Evolutionary conservation across 2,888 invertebrate species (phyloP).

Genomic region (Metopia argyrocephala): DNA sequence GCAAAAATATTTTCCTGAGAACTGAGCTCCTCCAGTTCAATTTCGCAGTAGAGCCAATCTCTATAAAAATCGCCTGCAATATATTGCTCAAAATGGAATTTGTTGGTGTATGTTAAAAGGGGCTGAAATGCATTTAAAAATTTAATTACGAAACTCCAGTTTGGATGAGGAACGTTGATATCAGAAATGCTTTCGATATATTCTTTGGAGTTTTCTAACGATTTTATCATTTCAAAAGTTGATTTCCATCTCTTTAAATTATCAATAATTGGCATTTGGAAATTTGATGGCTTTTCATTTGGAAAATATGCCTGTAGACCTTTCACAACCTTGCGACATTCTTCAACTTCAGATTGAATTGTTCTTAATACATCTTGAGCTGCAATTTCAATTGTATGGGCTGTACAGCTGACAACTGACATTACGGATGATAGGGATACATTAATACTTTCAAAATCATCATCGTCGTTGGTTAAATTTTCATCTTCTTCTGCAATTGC

Average conservation of each 20-base stretch:
- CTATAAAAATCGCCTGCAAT: neutral
- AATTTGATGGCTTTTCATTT: neutral
- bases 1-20: neutral
- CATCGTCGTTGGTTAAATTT: neutral
- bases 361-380: conserved; percentile 29
- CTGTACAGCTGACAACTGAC: conserved; percentile 20
- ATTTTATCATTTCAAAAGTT: conserved; percentile 2
- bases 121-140: neutral
- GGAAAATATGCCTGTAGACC: neutral
- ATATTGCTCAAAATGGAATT: neutral
- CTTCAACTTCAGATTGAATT: conserved; percentile 2
- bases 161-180: neutral
- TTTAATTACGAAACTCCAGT: neutral
- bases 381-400: conserved; percentile 33
- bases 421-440: neutral
- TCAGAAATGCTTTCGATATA: neutral
- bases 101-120: neutral
- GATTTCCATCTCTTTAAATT: no score
- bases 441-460: neutral
- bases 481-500: neutral
- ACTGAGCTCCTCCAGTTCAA: neutral
- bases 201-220: neutral
- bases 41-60: conserved; percentile 6
- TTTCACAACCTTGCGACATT: conserved; percentile 28
- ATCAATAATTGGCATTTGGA: conserved; percentile 15